phyloP scores from a whole-genome alignment of 2,797 vertebrate species.

The Esox lucius region DNA sequence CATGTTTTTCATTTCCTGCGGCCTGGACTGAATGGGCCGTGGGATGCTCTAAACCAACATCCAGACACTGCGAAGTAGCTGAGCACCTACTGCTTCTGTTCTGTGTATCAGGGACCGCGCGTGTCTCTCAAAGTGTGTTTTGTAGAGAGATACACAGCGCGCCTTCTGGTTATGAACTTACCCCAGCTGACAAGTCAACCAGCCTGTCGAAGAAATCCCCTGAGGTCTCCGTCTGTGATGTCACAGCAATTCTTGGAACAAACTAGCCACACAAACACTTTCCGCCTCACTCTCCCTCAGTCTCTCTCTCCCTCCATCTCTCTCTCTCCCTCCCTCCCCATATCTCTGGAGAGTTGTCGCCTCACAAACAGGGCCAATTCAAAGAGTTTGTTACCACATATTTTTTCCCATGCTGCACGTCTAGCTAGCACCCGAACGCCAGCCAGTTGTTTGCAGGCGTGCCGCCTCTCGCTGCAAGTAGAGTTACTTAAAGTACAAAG shows the following conservation, averaged over 20 bases:
- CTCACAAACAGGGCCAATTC: constrained; percentile 61
- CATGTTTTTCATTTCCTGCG: no score
- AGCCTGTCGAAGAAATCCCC: constrained; percentile 37
- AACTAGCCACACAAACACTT: background rate
- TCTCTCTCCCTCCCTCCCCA: constrained; percentile 14
- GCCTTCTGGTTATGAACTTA: constrained; percentile 42
- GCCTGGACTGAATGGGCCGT: no score
- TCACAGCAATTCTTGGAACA: constrained; percentile 45
- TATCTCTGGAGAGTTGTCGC: constrained; percentile 65
- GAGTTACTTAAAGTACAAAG: constrained; percentile 61
- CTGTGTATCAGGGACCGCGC: constrained; percentile 13
- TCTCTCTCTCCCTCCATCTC: constrained; percentile 12
- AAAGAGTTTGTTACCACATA: constrained; percentile 50
- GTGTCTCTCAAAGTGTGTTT: constrained; percentile 10
- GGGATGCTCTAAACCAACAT: background rate
- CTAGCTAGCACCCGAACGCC: constrained; percentile 48
- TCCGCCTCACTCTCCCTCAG: constrained; percentile 1
- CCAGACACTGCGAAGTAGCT: constrained; percentile 26
- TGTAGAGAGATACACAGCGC: constrained; percentile 34
- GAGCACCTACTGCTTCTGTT: background rate
- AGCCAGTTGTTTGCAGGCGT: constrained; percentile 57
- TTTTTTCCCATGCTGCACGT: constrained; percentile 22
- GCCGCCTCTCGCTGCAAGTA: constrained; percentile 45
- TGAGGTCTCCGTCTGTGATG: constrained; percentile 46
- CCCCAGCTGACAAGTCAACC: constrained; percentile 46